These are phyloP conservation scores for Drosophila lowei DNA, from an alignment of 1,140 invertebrate species.

Conservation along the genomic window DNA sequence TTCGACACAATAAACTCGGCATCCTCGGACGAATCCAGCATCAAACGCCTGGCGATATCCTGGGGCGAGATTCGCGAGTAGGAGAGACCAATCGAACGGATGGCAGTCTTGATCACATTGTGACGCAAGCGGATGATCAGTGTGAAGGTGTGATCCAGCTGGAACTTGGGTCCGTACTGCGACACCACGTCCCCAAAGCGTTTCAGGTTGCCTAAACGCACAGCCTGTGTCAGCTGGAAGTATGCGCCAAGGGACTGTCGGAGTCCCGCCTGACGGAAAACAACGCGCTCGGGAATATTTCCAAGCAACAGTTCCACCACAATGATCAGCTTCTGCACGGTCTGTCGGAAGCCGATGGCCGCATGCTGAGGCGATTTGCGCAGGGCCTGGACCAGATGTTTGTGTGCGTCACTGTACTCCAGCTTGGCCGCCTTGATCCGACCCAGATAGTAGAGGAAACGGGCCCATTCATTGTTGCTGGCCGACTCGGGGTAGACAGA, in stretches of 20 bases:
- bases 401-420: conserved; percentile 98
- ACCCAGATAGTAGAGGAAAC: conserved; percentile 98
- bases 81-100: conserved; percentile 97
- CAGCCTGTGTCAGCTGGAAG: conserved; percentile 98
- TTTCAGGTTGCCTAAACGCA: conserved; percentile 96
- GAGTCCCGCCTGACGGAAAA: conserved; percentile 94
- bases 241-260: conserved; percentile 96
- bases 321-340: conserved; percentile 97
- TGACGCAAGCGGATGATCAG: conserved; percentile 96
- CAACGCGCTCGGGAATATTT: conserved; percentile 97
- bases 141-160: conserved; percentile 96
- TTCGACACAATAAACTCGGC: conserved; percentile 99
- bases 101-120: conserved; percentile 99
- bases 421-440: conserved; percentile 98
- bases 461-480: conserved; percentile 99
- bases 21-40: conserved; percentile 97
- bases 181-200: conserved; percentile 97
- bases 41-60: conserved; percentile 97
- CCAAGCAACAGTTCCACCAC: conserved; percentile 98
- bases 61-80: conserved; percentile 98
- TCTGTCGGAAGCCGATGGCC: conserved; percentile 99
- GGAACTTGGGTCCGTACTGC: conserved; percentile 94
- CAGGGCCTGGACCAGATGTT: conserved; percentile 96
- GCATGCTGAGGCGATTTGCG: conserved; percentile 98
- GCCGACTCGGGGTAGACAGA: conserved; percentile 98